Evolutionary conservation across 1,140 invertebrate genomes (phyloP), one percentile per base, ranked within the genome.

Genomic region (Dysdera silvatica): DNA sequence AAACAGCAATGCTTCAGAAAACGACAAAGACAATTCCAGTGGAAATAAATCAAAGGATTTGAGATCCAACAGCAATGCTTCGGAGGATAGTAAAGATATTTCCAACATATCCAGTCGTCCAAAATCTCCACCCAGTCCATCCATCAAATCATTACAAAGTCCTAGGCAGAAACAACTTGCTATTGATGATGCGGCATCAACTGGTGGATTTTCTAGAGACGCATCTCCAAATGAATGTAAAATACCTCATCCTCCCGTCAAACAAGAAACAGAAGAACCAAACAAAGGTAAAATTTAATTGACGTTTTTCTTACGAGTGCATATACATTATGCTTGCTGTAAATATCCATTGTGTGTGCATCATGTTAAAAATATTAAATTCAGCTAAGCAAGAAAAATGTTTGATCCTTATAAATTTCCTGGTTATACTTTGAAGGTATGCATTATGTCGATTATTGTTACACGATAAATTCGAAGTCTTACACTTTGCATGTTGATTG

Each of bases 221-320:
- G 55, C 55, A 10, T 65, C 62, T 24, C 62, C 62, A 1, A 65
- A 65, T 35, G 52, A 87, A 87, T 72, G 87, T n/a, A n/a, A n/a
- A n/a, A n/a, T n/a, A n/a, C n/a, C n/a, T n/a, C n/a, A n/a, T n/a
- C n/a, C n/a, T n/a, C n/a, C n/a, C n/a, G n/a, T 28, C 1, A 63
- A 53, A 20, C 16, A 24, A 23, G 28, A 35, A 28, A 3, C 52
- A 0, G 61, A 63, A 20, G 61, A 41, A 10, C 61, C 52, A 4
- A 63, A 63, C 23, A 63, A 63, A 23, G 61, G 55, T 41, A 43
- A 10, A 20, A 6, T 24, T 57, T 7, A 32, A 2, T 48, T 4
- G 18, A 12, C 23, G 12, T 20, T 20, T 23, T 48, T 2, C 45
- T 29, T 43, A 20, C 20, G n/a, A n/a, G n/a, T n/a, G n/a, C n/a